phyloP scores from a whole-genome alignment of 2,888 invertebrate genomes.

The Cenopis cana region DNA sequence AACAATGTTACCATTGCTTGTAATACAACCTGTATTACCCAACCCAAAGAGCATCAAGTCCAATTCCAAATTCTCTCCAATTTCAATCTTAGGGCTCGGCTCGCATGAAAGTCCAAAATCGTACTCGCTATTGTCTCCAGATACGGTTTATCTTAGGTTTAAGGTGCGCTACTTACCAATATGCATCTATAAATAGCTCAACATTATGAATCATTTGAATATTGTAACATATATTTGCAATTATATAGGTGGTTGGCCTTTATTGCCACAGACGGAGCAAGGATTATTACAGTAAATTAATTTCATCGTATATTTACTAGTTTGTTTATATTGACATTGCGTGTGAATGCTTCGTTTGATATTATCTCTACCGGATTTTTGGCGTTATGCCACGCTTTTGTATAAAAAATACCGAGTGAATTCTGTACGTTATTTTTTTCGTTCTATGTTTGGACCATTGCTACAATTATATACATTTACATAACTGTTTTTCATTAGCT shows the following conservation, averaged over 20 bases:
- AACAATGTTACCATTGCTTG: slow-evolving; percentile 18
- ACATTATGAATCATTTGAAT: slow-evolving; percentile 48
- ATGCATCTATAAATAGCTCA: slow-evolving; percentile 35
- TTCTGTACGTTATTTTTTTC: slow-evolving; percentile 14
- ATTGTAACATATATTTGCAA: slow-evolving; percentile 44
- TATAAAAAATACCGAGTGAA: slow-evolving; percentile 22
- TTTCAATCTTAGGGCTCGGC: not conserved
- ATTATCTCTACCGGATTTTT: slow-evolving; percentile 24
- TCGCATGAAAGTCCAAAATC: not conserved
- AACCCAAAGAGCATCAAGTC: not conserved
- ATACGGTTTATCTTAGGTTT: slow-evolving; percentile 3
- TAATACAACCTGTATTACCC: slow-evolving; percentile 4
- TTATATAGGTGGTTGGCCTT: slow-evolving; percentile 49
- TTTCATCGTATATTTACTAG: slow-evolving; percentile 38
- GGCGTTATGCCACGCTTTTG: slow-evolving; percentile 33
- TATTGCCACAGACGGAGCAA: slow-evolving; percentile 47
- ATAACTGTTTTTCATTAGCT: slow-evolving; percentile 23
- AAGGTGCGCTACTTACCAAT: slow-evolving; percentile 14
- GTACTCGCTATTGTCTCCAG: not conserved
- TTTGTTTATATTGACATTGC: slow-evolving; percentile 44
- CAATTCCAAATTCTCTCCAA: not conserved
- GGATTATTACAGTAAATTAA: slow-evolving; percentile 47
- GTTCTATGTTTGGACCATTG: slow-evolving; percentile 19
- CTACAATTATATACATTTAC: slow-evolving; percentile 35
- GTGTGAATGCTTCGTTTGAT: slow-evolving; percentile 22